These are phyloP conservation scores for Xenopus laevis DNA, from an alignment of 2,113 vertebrate species.

Conservation along the genomic window DNA sequence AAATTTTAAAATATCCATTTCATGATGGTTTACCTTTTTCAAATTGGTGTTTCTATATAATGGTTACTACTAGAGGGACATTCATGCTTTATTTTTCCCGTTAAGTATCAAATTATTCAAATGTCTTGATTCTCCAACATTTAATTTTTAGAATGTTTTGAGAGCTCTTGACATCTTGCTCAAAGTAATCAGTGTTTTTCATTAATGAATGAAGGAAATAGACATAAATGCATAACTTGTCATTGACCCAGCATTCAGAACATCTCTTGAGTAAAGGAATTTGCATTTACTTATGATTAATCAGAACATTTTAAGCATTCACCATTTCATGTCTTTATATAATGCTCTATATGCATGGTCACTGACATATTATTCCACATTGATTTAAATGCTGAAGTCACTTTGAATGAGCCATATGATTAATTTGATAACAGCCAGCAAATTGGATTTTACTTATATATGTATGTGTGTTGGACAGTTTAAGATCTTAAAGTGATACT, in stretches of 20 bases:
- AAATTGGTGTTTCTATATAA: background rate
- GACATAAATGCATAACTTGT: slow-evolving; percentile 42
- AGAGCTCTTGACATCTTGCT: slow-evolving; percentile 43
- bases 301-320: slow-evolving; percentile 36
- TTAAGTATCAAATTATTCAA: slow-evolving; percentile 36
- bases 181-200: slow-evolving; percentile 39
- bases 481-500: too few relatives aligned
- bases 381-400: slow-evolving; percentile 25
- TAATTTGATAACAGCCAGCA: slow-evolving; percentile 22
- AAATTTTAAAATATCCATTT: background rate
- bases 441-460: slow-evolving; percentile 17
- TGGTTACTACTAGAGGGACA: background rate
- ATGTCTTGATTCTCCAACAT: slow-evolving; percentile 28
- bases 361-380: slow-evolving; percentile 29
- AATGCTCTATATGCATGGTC: slow-evolving; percentile 37
- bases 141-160: slow-evolving; percentile 31
- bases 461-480: background rate
- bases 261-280: slow-evolving; percentile 36
- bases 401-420: slow-evolving; percentile 15
- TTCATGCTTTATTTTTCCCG: background rate
- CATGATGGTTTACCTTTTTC: background rate
- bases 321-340: slow-evolving; percentile 37
- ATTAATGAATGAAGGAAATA: slow-evolving; percentile 33
- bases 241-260: slow-evolving; percentile 40
- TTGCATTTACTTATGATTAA: slow-evolving; percentile 41